Conservation (phyloP, 2,113 vertebrate species). For the Clarias magur region DNA sequence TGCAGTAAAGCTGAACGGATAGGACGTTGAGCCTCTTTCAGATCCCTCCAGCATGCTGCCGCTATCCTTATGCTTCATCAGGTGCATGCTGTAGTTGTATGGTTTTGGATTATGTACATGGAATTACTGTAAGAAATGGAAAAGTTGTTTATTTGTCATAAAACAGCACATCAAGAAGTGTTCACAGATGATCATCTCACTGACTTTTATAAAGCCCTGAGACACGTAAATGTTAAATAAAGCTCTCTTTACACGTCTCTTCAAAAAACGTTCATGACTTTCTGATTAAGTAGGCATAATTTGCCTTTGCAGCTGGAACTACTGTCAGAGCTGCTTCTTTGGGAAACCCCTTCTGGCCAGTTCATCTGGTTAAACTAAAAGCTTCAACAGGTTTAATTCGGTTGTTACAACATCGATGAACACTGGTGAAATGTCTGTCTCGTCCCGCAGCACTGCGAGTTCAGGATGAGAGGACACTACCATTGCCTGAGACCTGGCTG, state of each 20-base stretch:
- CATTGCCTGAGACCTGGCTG: conserved; percentile 94
- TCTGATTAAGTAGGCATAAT: not conserved
- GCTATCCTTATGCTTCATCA: not conserved
- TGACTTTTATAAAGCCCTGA: not conserved
- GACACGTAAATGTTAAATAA: not conserved
- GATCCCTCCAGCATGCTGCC: not conserved
- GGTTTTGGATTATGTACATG: not conserved
- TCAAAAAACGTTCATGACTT: not conserved
- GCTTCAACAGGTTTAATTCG: not conserved
- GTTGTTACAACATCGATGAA: not conserved
- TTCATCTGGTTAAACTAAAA: not conserved
- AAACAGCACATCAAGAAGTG: not conserved
- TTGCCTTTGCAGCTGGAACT: not conserved
- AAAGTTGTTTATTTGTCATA: not conserved
- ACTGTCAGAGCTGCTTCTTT: not conserved
- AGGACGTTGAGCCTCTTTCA: not conserved
- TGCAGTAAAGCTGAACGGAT: not conserved
- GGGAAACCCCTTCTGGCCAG: not conserved
- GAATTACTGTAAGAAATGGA: no score
- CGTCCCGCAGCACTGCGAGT: conserved; percentile 88
- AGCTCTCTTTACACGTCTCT: not conserved
- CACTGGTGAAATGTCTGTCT: conserved; percentile 10
- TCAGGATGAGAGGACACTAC: conserved; percentile 97
- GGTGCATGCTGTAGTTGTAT: not conserved
- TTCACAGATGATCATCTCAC: not conserved